Conservation (phyloP, 2,888 invertebrate species). For the Ormyrus rosae region DNA sequence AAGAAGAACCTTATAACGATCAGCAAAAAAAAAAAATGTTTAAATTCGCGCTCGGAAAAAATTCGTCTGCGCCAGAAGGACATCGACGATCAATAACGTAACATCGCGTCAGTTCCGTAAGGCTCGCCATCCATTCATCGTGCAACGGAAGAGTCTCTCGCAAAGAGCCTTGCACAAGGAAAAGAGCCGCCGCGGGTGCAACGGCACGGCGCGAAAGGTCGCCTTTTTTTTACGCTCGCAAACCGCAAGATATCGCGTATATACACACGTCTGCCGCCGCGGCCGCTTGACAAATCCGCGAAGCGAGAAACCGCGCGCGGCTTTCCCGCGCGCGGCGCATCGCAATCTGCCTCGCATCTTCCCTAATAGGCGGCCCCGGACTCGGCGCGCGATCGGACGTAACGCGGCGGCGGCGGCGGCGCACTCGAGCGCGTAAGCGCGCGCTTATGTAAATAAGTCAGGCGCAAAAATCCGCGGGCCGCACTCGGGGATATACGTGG, state of each 20-base stretch:
- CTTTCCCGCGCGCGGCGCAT: background rate
- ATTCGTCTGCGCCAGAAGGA: too few species aligned
- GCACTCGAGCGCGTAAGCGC: background rate
- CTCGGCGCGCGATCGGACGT: constrained; percentile 36
- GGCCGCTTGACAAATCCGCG: constrained; percentile 15
- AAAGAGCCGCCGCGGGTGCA: background rate
- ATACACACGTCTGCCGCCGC: background rate
- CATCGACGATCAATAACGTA: background rate
- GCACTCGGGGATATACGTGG: too few species aligned
- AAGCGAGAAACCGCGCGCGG: constrained; percentile 19
- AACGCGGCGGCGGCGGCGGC: background rate
- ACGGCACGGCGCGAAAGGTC: constrained; percentile 32
- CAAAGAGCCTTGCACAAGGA: constrained; percentile 39
- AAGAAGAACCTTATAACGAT: too few species aligned
- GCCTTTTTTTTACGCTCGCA: constrained; percentile 16
- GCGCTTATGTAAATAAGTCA: background rate
- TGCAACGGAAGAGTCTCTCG: constrained; percentile 19
- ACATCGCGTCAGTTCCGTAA: constrained; percentile 38
- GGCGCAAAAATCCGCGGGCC: background rate
- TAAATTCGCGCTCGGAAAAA: too few species aligned
- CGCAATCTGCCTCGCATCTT: constrained; percentile 37
- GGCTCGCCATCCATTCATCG: background rate
- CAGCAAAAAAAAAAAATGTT: too few species aligned
- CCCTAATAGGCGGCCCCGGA: constrained; percentile 7
- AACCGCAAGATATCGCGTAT: background rate